Percentiles rank a stretch among this genome's conserved stretches.
Conservation (phyloP, 2,888 invertebrate species). For the Orthonychiurus folsomi region DNA sequence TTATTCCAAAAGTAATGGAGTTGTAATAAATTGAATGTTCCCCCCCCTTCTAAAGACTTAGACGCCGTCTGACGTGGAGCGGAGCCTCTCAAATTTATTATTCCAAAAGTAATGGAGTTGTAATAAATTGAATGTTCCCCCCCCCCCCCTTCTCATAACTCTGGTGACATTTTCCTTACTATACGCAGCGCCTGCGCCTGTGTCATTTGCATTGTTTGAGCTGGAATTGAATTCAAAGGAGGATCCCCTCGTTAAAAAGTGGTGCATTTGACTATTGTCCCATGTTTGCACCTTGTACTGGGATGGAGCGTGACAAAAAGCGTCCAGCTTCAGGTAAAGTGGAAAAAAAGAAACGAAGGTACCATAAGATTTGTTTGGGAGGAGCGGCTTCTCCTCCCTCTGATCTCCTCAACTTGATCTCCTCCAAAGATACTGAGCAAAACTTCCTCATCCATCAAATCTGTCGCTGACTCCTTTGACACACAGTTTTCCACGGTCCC, state of each 20-base stretch:
- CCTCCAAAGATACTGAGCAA: slow-evolving; percentile 38
- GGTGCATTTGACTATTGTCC: too few relatives aligned
- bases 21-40: neutral
- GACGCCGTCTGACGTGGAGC: too few relatives aligned
- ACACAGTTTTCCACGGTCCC: neutral
- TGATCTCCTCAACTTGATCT: slow-evolving; percentile 32
- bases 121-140: neutral
- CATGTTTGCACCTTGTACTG: slow-evolving; percentile 4
- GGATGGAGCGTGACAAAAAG: slow-evolving; percentile 1
- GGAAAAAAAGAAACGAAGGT: neutral
- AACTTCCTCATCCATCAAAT: slow-evolving; percentile 41
- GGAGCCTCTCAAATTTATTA: too few relatives aligned
- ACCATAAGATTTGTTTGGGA: too few relatives aligned
- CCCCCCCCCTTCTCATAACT: neutral
- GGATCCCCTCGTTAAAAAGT: too few relatives aligned
- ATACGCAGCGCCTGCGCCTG: neutral
- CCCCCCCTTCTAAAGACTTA: neutral
- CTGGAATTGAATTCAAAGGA: too few relatives aligned
- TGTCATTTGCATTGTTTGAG: too few relatives aligned
- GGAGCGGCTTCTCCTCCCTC: slow-evolving; percentile 31
- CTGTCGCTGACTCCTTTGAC: slow-evolving; percentile 40
- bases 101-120: neutral
- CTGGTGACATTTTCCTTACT: neutral
- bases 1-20: neutral
- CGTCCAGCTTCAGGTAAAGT: slow-evolving; percentile 8